Percentiles rank a stretch among this genome's conserved stretches.
phyloP scores from a whole-genome alignment of 2,888 invertebrate genomes.

The Scaptomyza flava region DNA sequence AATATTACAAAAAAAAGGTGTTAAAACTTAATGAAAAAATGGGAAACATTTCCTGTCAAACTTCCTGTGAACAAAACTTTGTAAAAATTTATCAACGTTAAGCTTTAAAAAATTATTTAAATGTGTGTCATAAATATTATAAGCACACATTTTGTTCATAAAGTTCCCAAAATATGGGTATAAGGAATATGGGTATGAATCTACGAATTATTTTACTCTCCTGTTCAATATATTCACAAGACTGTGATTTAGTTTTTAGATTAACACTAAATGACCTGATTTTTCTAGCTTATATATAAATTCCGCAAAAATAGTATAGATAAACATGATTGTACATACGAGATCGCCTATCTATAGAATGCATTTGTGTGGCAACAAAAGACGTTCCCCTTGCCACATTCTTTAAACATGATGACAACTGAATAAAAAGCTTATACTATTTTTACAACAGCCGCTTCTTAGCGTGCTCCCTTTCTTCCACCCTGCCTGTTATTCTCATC shows the following conservation, averaged over 20 bases:
- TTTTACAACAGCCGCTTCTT: constrained; percentile 40
- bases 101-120: not conserved
- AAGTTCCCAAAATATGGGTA: too few relatives aligned
- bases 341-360: constrained; percentile 20
- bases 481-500: constrained; percentile 1
- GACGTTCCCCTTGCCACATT: constrained; percentile 55
- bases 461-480: constrained; percentile 6
- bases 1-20: not conserved
- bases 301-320: not conserved
- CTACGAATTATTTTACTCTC: too few relatives aligned
- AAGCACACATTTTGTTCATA: not conserved
- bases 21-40: too few relatives aligned
- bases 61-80: too few relatives aligned
- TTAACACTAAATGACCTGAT: too few relatives aligned
- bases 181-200: too few relatives aligned
- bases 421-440: constrained; percentile 57
- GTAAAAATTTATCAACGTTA: too few relatives aligned
- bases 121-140: not conserved
- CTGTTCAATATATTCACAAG: too few relatives aligned
- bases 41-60: too few relatives aligned
- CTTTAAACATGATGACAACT: constrained; percentile 52
- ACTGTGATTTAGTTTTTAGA: too few relatives aligned
- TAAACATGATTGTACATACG: not conserved
- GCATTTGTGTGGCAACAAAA: constrained; percentile 34
- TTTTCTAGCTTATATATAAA: not conserved